Evolutionary conservation across 2,888 invertebrate species (phyloP).

Genomic region (Hololepta plana): DNA sequence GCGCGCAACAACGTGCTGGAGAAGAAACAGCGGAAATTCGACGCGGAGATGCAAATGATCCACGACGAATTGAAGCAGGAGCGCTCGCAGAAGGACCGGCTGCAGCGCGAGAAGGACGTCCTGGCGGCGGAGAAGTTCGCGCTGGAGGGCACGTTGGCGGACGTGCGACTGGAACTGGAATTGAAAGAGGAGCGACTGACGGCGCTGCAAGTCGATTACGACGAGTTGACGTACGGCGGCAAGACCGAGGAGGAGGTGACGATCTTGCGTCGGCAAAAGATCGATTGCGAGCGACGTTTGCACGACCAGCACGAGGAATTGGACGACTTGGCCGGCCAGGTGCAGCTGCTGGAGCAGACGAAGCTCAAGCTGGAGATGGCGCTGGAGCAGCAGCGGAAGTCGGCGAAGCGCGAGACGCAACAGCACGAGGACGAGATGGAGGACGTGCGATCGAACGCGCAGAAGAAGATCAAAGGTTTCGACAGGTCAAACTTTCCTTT

Average conservation of each 20-base stretch:
- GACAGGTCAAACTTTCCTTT: too few relatives aligned
- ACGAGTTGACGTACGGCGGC: slow-evolving; percentile 63
- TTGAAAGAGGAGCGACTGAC: slow-evolving; percentile 72
- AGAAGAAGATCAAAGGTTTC: slow-evolving; percentile 86
- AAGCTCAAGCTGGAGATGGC: slow-evolving; percentile 89
- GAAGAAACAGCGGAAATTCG: slow-evolving; percentile 90
- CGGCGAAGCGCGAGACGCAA: slow-evolving; percentile 74
- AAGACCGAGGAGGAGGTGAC: slow-evolving; percentile 77
- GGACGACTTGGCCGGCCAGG: slow-evolving; percentile 76
- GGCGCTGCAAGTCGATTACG: slow-evolving; percentile 63
- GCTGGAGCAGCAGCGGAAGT: slow-evolving; percentile 80
- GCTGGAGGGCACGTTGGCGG: slow-evolving; percentile 74
- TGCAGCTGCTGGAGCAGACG: slow-evolving; percentile 72
- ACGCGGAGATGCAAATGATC: slow-evolving; percentile 65
- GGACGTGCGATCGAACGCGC: slow-evolving; percentile 73
- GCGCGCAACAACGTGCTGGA: slow-evolving; percentile 84
- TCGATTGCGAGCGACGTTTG: slow-evolving; percentile 70
- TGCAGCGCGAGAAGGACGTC: slow-evolving; percentile 70
- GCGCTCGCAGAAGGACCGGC: slow-evolving; percentile 55
- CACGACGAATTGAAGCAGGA: slow-evolving; percentile 74
- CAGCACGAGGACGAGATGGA: slow-evolving; percentile 88
- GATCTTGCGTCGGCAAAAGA: slow-evolving; percentile 61
- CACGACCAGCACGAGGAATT: slow-evolving; percentile 89
- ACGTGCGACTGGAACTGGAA: slow-evolving; percentile 72
- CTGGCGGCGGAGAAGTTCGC: slow-evolving; percentile 73